phyloP scores from a whole-genome alignment of 2,797 vertebrate genomes.

The Gobionotothen gibberifrons region DNA sequence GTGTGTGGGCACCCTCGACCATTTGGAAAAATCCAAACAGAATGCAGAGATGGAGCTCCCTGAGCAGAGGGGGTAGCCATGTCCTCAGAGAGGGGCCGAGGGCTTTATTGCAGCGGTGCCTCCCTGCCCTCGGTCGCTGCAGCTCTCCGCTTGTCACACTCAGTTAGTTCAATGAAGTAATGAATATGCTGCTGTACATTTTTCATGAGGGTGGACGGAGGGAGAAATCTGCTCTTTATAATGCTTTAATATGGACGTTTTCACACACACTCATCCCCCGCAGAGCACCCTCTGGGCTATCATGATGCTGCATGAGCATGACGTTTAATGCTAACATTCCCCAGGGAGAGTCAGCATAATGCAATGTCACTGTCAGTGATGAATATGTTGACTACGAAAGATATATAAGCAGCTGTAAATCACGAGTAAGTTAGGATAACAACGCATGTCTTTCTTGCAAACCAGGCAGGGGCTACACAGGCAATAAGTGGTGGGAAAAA shows the following conservation, averaged over 20 bases:
- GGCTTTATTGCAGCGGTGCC: constrained; percentile 75
- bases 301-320: constrained; percentile 69
- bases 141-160: constrained; percentile 81
- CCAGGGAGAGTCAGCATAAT: constrained; percentile 64
- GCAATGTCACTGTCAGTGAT: constrained; percentile 75
- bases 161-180: constrained; percentile 82
- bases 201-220: constrained; percentile 79
- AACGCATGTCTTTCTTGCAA: constrained; percentile 15
- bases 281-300: constrained; percentile 50
- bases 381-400: constrained; percentile 62
- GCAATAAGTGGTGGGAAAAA: constrained; percentile 3
- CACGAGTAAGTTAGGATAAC: constrained; percentile 37
- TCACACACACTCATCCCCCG: constrained; percentile 62
- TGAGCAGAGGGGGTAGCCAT: constrained; percentile 68
- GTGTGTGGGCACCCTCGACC: constrained; percentile 62
- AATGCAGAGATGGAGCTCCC: constrained; percentile 65
- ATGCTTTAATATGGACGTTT: constrained; percentile 78
- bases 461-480: constrained; percentile 7
- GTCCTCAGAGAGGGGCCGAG: constrained; percentile 76
- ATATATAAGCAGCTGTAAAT: constrained; percentile 66
- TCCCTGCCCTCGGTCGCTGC: constrained; percentile 68
- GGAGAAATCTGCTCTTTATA: constrained; percentile 75
- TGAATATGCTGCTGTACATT: constrained; percentile 82
- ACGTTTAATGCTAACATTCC: constrained; percentile 74
- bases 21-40: constrained; percentile 72